phyloP scores from a whole-genome alignment of 1,140 invertebrate species.

The Pseudobourletiella spinata region DNA sequence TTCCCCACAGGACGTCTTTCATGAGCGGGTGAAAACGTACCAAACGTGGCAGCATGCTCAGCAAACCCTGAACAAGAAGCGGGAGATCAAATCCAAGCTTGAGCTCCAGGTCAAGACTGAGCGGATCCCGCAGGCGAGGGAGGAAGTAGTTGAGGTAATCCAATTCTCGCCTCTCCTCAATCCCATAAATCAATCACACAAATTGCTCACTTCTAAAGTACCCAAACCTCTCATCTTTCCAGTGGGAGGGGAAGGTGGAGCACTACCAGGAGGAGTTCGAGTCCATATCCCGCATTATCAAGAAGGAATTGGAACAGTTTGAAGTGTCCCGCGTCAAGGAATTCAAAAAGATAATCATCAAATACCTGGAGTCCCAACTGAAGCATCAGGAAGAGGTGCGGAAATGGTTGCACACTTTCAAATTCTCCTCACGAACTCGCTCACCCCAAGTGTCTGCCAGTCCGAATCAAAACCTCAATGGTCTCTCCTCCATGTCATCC shows the following conservation, averaged over 20 bases:
- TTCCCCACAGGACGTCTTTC: slow-evolving; percentile 97
- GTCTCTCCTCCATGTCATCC: too few species aligned
- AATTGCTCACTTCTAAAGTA: neutral
- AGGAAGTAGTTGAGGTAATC: slow-evolving; percentile 81
- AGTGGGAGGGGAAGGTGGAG: slow-evolving; percentile 94
- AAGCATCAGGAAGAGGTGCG: slow-evolving; percentile 86
- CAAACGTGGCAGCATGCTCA: slow-evolving; percentile 97
- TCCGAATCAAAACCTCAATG: neutral
- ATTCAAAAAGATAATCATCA: slow-evolving; percentile 79
- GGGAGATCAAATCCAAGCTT: slow-evolving; percentile 85
- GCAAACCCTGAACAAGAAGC: slow-evolving; percentile 84
- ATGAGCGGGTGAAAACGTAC: slow-evolving; percentile 94
- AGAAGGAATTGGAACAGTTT: slow-evolving; percentile 88
- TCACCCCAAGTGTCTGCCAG: neutral
- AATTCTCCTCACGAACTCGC: neutral
- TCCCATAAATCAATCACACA: neutral
- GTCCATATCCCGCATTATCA: slow-evolving; percentile 90
- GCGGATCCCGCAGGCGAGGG: slow-evolving; percentile 74
- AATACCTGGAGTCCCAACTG: slow-evolving; percentile 88
- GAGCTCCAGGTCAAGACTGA: slow-evolving; percentile 80
- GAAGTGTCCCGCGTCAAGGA: slow-evolving; percentile 79
- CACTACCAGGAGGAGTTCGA: slow-evolving; percentile 94
- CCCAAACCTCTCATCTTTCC: slow-evolving; percentile 33
- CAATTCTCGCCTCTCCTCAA: neutral
- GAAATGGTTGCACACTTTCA: too few species aligned